Evolutionary conservation across 1,140 invertebrate genomes (phyloP).

Genomic region (Eumeta japonica): DNA sequence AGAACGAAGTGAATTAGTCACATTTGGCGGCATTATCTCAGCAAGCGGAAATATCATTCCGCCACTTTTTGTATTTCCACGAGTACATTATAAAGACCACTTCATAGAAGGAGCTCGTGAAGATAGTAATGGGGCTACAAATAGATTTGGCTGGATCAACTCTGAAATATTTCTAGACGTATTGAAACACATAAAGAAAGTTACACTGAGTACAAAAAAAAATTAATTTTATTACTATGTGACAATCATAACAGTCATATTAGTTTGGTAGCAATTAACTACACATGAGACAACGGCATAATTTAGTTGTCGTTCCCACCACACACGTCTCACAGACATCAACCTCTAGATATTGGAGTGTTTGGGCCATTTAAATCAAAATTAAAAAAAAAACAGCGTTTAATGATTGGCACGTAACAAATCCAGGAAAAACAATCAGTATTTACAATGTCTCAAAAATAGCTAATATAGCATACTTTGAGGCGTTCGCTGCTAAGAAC

Average conservation of each 20-base stretch:
- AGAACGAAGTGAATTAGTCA: slow-evolving; percentile 26
- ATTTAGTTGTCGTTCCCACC: too few species aligned
- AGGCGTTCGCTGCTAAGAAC: slow-evolving; percentile 24
- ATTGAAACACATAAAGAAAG: slow-evolving; percentile 32
- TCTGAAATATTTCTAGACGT: slow-evolving; percentile 36
- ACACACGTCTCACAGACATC: slow-evolving; percentile 31
- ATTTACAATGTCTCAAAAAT: slow-evolving; percentile 30
- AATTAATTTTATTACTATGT: slow-evolving; percentile 32
- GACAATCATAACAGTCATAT: slow-evolving; percentile 43
- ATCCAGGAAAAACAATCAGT: slow-evolving; percentile 32
- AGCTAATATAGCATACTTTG: slow-evolving; percentile 26
- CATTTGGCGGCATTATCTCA: slow-evolving; percentile 27
- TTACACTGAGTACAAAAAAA: slow-evolving; percentile 26
- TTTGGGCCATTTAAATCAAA: slow-evolving; percentile 42
- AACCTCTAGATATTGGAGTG: slow-evolving; percentile 42
- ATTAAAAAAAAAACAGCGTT: slow-evolving; percentile 25
- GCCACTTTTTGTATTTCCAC: slow-evolving; percentile 34
- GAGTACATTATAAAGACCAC: slow-evolving; percentile 27
- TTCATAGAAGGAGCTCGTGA: slow-evolving; percentile 40
- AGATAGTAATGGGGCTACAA: slow-evolving; percentile 35
- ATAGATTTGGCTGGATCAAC: slow-evolving; percentile 51
- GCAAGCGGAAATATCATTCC: slow-evolving; percentile 28
- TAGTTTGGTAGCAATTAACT: too few species aligned
- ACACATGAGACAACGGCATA: too few species aligned
- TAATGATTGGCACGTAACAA: slow-evolving; percentile 30